Base-by-base conservation (phyloP, 2,888 invertebrate species). In the Clanis bilineata region DNA sequence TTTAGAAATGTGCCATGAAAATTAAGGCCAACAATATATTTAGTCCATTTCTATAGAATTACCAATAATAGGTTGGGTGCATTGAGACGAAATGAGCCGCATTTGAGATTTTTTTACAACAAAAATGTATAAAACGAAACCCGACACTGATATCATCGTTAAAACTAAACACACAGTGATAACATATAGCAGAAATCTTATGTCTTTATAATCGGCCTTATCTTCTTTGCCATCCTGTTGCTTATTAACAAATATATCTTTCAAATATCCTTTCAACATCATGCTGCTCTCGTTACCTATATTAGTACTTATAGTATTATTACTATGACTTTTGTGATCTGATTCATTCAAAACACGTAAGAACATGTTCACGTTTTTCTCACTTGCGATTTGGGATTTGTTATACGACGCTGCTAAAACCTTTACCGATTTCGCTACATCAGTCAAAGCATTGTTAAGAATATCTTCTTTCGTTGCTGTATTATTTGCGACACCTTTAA, bases 1-100 rank as follows among this genome's bases (percentile, higher is more conserved):
- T n/a, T n/a, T n/a, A n/a, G n/a, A n/a, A n/a, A n/a, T n/a, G n/a
- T n/a, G n/a, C 36, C 0, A 36, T 10, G 1, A 36, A 36, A 3
- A 41, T 39, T 15, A 36, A 1, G 10, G n/a, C n/a, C 3, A 4
- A 12, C 4, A 38, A n/a, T n/a, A 38, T 38, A 4, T 36, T 39
- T 21, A 58, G 25, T 58, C 45, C 58, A 58, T 58, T 51, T 58
- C 58, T 25, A 58, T 51, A 58, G 64, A 61, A 60, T 66, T 63
- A 56, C 56, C 58, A 44, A 64, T 41, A 18, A 41, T 66, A 61
- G 58, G 58, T 10, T 58, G 58, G 25, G 47, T 58, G n/a, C 58
- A 38, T 3, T 47, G 38, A 18, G 47, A 58, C 12, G 45, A 36
- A 15, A 51, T 51, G 6, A 28, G 21, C 6, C 39, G 47, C 10